These are phyloP conservation scores for Spheniscus humboldti DNA, from an alignment of 2,797 vertebrate species.

Conservation along the genomic window DNA sequence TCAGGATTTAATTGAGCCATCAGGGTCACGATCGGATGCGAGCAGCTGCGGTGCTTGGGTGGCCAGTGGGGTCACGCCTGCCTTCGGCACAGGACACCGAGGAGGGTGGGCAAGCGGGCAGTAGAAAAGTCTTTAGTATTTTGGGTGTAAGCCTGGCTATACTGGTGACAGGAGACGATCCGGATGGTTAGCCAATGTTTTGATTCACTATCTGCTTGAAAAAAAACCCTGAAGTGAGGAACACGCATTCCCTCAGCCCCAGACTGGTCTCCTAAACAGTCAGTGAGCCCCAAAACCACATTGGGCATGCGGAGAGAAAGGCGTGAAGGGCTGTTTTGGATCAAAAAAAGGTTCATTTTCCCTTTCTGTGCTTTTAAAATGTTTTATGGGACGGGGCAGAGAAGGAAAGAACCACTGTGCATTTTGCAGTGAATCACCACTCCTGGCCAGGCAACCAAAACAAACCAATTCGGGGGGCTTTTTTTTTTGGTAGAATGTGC, in stretches of 20 bases:
- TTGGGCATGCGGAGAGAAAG: rapidly evolving
- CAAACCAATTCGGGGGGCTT: background rate
- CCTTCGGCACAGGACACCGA: rapidly evolving
- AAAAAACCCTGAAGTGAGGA: background rate
- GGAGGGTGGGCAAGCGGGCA: background rate
- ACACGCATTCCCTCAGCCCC: background rate
- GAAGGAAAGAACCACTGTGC: background rate
- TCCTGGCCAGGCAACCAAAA: background rate
- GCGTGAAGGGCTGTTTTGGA: background rate
- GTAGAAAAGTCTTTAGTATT: background rate
- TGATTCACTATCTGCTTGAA: background rate
- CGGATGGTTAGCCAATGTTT: background rate
- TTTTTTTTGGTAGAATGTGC: background rate
- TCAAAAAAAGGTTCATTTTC: rapidly evolving
- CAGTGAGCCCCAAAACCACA: rapidly evolving
- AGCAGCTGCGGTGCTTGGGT: rapidly evolving
- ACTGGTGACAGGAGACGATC: background rate
- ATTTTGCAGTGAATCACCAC: background rate
- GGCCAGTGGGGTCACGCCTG: rapidly evolving
- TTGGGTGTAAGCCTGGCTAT: background rate
- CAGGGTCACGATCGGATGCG: rapidly evolving
- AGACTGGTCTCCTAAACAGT: background rate
- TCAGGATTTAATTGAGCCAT: background rate
- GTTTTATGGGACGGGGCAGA: background rate
- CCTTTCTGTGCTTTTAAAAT: background rate